Evolutionary conservation across 2,113 vertebrate species (phyloP).

Genomic region (Lophius piscatorius): DNA sequence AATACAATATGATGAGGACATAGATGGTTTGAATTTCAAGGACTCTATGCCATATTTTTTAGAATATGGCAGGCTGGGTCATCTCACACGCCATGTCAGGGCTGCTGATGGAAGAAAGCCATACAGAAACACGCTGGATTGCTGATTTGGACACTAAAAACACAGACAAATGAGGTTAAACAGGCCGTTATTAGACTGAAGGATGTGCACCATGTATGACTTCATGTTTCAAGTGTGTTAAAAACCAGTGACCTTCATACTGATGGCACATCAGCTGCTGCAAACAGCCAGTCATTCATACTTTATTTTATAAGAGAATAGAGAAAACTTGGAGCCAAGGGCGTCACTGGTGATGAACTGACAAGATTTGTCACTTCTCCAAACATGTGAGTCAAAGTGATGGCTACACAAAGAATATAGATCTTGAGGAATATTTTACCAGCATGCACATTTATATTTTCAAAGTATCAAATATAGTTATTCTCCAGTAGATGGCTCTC

Average conservation of each 20-base stretch:
- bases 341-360: constrained; percentile 46
- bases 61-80: constrained; percentile 8
- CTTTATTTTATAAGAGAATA: constrained; percentile 39
- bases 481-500: constrained; percentile 72
- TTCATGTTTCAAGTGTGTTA: constrained; percentile 29
- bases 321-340: constrained; percentile 51
- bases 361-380: constrained; percentile 35
- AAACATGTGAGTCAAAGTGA: constrained; percentile 36
- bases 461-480: neutral
- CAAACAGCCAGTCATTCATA: constrained; percentile 61
- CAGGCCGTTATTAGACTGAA: constrained; percentile 28
- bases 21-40: constrained; percentile 45
- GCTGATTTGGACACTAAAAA: constrained; percentile 7
- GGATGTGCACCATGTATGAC: constrained; percentile 14
- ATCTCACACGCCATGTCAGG: constrained; percentile 7
- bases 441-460: too few relatives aligned
- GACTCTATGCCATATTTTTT: constrained; percentile 14
- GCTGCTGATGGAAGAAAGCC: neutral
- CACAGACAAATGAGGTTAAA: constrained; percentile 24
- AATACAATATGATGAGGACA: too few relatives aligned
- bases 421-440: neutral
- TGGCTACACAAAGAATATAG: constrained; percentile 11
- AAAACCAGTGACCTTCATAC: constrained; percentile 55
- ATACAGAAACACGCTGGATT: neutral
- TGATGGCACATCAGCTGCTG: constrained; percentile 43